A percentile compares a stretch with the other conserved stretches of the same genome.
phyloP scores from a whole-genome alignment of 2,888 invertebrate genomes.

The Stomorhina lunata region DNA sequence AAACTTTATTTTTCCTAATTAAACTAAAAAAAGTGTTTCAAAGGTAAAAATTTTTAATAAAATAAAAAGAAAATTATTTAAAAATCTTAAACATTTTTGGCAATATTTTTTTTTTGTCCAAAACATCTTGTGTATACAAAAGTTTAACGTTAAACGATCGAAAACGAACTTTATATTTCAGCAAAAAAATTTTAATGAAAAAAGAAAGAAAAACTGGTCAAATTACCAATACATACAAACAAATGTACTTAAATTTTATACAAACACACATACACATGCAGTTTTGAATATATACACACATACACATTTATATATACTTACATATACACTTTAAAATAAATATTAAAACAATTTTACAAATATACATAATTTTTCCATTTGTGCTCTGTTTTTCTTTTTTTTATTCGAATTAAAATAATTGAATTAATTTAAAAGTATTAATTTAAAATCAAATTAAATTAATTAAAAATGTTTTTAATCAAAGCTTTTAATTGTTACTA shows the following conservation, averaged over 20 bases:
- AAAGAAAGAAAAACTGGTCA: conserved; percentile 1
- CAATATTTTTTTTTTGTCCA: conserved; percentile 30
- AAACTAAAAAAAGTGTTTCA: background rate
- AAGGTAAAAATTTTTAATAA: conserved; percentile 15
- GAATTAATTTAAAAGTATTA: no score
- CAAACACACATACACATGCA: background rate
- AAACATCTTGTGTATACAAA: conserved; percentile 22
- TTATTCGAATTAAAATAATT: background rate
- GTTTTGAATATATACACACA: background rate
- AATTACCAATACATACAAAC: conserved; percentile 26
- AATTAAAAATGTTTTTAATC: no score
- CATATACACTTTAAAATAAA: background rate
- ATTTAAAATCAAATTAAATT: no score
- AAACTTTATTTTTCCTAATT: background rate
- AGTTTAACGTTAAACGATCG: conserved; percentile 62
- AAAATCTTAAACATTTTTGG: no score
- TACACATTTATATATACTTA: conserved; percentile 4
- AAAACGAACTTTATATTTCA: conserved; percentile 55
- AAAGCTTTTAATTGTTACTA: no score
- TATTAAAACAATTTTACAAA: background rate
- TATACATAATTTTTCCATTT: conserved; percentile 19
- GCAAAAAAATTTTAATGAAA: background rate
- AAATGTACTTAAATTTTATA: background rate
- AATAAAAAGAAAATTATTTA: background rate
- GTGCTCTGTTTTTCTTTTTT: background rate